These are phyloP conservation scores for Rotaria magnacalcarata DNA, from an alignment of 2,888 invertebrate genomes.

Conservation along the genomic window DNA sequence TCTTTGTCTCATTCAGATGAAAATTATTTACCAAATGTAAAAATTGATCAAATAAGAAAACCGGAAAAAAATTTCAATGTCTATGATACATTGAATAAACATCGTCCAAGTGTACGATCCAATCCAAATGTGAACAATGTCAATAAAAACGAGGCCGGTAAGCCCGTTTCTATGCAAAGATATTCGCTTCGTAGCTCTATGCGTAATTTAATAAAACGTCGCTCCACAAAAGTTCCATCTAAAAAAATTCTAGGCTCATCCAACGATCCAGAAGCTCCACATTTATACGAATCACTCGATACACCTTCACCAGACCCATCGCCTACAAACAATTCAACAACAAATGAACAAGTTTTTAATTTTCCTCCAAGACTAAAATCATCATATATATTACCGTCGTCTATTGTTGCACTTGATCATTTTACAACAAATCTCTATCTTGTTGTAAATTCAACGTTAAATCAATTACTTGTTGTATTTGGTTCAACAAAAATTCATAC, in stretches of 20 bases:
- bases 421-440: conserved; percentile 35
- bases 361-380: not conserved
- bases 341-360: not conserved
- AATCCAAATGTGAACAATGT: not conserved
- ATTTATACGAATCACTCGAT: conserved; percentile 25
- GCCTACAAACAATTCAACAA: not conserved
- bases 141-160: not conserved
- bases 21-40: not conserved
- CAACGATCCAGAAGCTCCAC: not conserved
- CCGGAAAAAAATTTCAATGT: not conserved
- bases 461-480: conserved; percentile 18
- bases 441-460: conserved; percentile 1
- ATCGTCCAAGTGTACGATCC: not conserved
- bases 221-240: not conserved
- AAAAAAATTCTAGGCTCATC: conserved; percentile 31
- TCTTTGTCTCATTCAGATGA: conserved; percentile 1
- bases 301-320: not conserved
- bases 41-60: not conserved
- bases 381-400: not conserved
- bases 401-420: conserved; percentile 24
- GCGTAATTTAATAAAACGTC: conserved; percentile 26
- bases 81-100: conserved; percentile 19
- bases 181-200: conserved; percentile 18
- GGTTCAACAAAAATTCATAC: conserved; percentile 37
- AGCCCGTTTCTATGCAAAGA: not conserved